Base-by-base conservation (phyloP, 23 tunicate genomes). In the Styela clava region DNA sequence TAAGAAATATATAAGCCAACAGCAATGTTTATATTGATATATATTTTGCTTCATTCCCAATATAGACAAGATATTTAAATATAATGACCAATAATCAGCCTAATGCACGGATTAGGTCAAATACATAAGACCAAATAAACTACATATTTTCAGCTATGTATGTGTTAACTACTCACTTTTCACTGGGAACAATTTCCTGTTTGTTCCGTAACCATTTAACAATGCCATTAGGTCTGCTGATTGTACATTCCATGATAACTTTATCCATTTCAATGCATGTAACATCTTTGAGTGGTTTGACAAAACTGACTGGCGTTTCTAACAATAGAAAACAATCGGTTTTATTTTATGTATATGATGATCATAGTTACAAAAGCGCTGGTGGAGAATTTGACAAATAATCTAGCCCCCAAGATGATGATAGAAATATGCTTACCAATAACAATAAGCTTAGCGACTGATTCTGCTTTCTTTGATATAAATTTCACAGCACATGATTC, bases 271-370 rank as follows among this genome's bases (percentile, higher is more conserved):
- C 98, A 30, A 79, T 85, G 68, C 89, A 84, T 1, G 85, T 52
- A 26, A 68, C 72, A 52, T 88, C 86, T 21, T 67, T 23, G 2
- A 94, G 87, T 25, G 61, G 30, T 44, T 77, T 79, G 2, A 86
- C 85, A 79, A 94, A 94, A 31, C 81, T 44, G 21, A 88, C 98
- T 61, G 98, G 98, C 5, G 92, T 88, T 68, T 94, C 98, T 88
- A 63, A 16, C 68, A 79, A 23, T 51, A n/a, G 16, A 24, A 74
- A 31, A 31, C 32, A 68, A 18, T n/a, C n/a, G n/a, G n/a, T n/a
- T n/a, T n/a, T n/a, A n/a, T n/a, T n/a, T n/a, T n/a, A n/a, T n/a
- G n/a, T n/a, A n/a, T n/a, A n/a, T n/a, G n/a, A n/a, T n/a, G n/a
- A n/a, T n/a, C n/a, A n/a, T n/a, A n/a, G n/a, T n/a, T n/a, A n/a